phyloP scores from a whole-genome alignment of 2,113 vertebrate genomes.

The Oplegnathus fasciatus region DNA sequence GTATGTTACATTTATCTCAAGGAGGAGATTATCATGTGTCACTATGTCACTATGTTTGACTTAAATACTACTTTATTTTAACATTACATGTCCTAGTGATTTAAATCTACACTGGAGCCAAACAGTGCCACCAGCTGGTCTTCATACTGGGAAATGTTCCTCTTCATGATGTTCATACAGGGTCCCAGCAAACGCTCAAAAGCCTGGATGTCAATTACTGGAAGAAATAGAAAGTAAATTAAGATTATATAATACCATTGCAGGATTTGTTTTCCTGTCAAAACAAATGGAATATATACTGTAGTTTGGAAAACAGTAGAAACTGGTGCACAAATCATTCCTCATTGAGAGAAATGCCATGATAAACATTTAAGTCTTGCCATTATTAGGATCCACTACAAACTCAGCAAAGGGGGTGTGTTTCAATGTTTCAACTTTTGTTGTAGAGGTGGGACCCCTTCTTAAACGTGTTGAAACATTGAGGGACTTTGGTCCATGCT shows the following conservation, averaged over 20 bases:
- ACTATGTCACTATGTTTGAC: constrained; percentile 5
- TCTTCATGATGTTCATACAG: constrained; percentile 99
- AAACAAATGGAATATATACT: not conserved
- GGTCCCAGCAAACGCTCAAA: constrained; percentile 97
- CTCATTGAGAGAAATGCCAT: not conserved
- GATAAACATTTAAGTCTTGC: too few relatives aligned
- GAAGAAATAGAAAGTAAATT: not conserved
- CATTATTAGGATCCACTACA: not conserved
- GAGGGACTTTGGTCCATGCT: not conserved
- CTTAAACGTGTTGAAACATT: not conserved
- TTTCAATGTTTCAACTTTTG: not conserved
- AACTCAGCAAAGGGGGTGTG: not conserved
- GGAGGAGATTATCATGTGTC: not conserved
- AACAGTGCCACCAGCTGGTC: constrained; percentile 96
- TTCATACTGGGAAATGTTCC: constrained; percentile 95
- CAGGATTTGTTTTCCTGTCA: not conserved
- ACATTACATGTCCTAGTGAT: constrained; percentile 53
- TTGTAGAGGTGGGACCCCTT: not conserved
- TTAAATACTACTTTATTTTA: not conserved
- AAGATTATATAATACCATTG: not conserved
- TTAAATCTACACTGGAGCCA: constrained; percentile 92
- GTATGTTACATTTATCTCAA: constrained; percentile 2
- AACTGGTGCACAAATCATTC: not conserved
- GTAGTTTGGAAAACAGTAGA: not conserved
- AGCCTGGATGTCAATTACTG: constrained; percentile 96